A percentile compares a stretch with the other conserved stretches of the same genome.
Evolutionary conservation across 1,140 invertebrate species (phyloP).

Genomic region (Brachionus calyciflorus): DNA sequence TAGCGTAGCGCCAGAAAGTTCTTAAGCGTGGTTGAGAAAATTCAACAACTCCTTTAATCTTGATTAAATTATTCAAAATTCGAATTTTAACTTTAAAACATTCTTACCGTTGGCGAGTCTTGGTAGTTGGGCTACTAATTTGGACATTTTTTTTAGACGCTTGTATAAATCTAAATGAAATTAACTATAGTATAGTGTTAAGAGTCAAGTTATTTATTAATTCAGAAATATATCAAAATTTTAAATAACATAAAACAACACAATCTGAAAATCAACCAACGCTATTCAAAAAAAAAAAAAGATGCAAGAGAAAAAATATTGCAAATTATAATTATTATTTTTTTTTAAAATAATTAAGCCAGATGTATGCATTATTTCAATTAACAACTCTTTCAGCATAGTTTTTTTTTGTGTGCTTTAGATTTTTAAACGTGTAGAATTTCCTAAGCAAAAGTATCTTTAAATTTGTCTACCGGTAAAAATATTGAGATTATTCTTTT

Average conservation of each 20-base stretch:
- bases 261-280: neutral
- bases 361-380: neutral
- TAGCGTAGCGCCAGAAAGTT: constrained; percentile 44
- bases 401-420: constrained; percentile 4
- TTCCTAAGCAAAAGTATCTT: neutral
- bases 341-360: neutral
- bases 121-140: constrained; percentile 35
- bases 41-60: constrained; percentile 23
- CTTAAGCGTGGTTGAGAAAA: constrained; percentile 33
- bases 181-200: too few species aligned
- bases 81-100: neutral
- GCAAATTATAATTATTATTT: constrained; percentile 24
- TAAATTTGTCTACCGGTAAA: neutral
- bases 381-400: neutral
- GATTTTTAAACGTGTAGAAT: constrained; percentile 7
- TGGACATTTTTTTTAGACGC: constrained; percentile 4
- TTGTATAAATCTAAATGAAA: neutral
- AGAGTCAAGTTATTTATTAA: neutral
- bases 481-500: too few species aligned
- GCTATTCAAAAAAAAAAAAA: constrained; percentile 11
- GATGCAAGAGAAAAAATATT: constrained; percentile 7
- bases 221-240: neutral
- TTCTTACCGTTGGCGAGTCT: constrained; percentile 35
- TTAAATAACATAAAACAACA: neutral
- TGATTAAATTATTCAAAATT: neutral